Percentiles rank a stretch among this genome's conserved stretches.
phyloP scores from a whole-genome alignment of 1,140 invertebrate genomes.

The Drosophila erecta region DNA sequence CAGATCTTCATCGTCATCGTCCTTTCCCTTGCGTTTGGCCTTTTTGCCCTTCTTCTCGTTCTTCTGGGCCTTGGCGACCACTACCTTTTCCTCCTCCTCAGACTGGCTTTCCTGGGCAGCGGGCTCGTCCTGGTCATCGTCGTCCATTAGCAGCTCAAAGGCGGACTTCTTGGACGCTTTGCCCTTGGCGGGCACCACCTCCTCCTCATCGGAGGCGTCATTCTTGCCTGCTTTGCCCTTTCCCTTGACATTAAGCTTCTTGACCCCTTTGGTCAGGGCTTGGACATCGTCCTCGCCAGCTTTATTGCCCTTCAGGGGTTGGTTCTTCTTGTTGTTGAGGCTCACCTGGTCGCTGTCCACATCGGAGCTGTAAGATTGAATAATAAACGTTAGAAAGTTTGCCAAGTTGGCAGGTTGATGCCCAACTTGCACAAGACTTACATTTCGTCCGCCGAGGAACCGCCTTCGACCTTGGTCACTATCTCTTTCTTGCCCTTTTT shows the following conservation, averaged over 20 bases:
- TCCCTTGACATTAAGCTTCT: slow-evolving; percentile 73
- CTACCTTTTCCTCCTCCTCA: slow-evolving; percentile 84
- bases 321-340: slow-evolving; percentile 79
- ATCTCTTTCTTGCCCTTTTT: slow-evolving; percentile 85
- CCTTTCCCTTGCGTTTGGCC: slow-evolving; percentile 88
- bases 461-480: slow-evolving; percentile 70
- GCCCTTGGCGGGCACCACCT: slow-evolving; percentile 68
- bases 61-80: slow-evolving; percentile 85
- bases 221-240: slow-evolving; percentile 67
- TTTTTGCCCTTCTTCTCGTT: slow-evolving; percentile 89
- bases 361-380: slow-evolving; percentile 52
- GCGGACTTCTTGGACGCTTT: slow-evolving; percentile 86
- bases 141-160: slow-evolving; percentile 87
- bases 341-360: slow-evolving; percentile 68
- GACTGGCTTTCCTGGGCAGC: slow-evolving; percentile 57
- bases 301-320: slow-evolving; percentile 58
- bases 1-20: slow-evolving; percentile 92
- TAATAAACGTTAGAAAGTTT: slow-evolving; percentile 53
- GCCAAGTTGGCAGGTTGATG: slow-evolving; percentile 49
- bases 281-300: slow-evolving; percentile 50
- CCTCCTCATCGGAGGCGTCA: slow-evolving; percentile 79
- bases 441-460: slow-evolving; percentile 80
- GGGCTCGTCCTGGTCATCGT: slow-evolving; percentile 85
- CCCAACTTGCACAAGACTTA: slow-evolving; percentile 47
- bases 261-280: slow-evolving; percentile 60